Conservation (phyloP, 1,140 invertebrate species). For the Heliconius congener region DNA sequence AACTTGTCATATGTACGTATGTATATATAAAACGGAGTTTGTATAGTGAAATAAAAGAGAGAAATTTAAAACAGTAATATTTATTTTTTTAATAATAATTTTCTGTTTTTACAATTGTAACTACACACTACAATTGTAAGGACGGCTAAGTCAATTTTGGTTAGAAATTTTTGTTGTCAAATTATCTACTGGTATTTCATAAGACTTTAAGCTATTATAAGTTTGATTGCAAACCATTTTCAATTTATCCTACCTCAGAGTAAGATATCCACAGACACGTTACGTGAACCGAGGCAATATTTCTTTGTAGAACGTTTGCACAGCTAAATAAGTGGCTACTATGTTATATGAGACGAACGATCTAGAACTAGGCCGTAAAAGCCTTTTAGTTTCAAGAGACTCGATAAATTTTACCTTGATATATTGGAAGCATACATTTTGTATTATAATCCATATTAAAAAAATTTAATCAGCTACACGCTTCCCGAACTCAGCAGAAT, state of each 20-base stretch:
- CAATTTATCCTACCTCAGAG: neutral
- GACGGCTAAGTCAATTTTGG: neutral
- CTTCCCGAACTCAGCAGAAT: too few species aligned
- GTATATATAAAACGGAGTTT: neutral
- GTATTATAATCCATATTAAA: neutral
- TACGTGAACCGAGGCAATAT: conserved; percentile 23
- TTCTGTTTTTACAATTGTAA: neutral
- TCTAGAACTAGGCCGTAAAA: conserved; percentile 21
- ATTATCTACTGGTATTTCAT: neutral
- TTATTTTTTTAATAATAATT: neutral
- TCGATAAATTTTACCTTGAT: conserved; percentile 15
- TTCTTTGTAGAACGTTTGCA: conserved; percentile 31
- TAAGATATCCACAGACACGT: conserved; percentile 18
- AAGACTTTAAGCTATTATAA: neutral
- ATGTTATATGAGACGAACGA: conserved; percentile 26
- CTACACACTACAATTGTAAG: neutral
- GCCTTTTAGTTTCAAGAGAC: conserved; percentile 24
- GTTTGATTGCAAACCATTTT: neutral
- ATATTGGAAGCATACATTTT: neutral
- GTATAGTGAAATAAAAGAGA: neutral
- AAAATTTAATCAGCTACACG: too few species aligned
- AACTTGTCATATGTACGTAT: neutral
- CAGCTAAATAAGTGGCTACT: conserved; percentile 22
- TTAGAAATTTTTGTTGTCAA: neutral
- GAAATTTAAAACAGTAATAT: too few species aligned